These are phyloP conservation scores for Enhydra lutris DNA, from an alignment of 2,113 vertebrate genomes.

Conservation along the genomic window DNA sequence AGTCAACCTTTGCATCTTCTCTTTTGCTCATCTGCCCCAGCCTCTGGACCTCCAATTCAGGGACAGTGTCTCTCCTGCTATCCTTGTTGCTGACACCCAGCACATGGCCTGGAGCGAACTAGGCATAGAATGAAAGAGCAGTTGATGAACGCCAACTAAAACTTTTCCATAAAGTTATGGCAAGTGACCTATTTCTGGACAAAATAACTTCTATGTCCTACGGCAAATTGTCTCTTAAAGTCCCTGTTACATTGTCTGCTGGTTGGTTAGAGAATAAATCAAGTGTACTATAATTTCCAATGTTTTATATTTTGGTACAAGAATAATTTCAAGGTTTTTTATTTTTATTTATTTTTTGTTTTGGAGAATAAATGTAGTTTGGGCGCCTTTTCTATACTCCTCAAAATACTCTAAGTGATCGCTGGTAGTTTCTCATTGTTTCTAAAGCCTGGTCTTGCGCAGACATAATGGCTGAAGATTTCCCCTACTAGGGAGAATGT, in stretches of 20 bases:
- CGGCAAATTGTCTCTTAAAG: neutral
- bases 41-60: neutral
- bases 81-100: neutral
- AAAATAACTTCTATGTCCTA: neutral
- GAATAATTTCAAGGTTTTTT: neutral
- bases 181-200: neutral
- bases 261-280: neutral
- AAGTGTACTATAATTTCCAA: neutral
- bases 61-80: neutral
- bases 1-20: neutral
- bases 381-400: neutral
- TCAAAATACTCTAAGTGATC: neutral
- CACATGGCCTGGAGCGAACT: neutral
- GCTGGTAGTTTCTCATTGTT: neutral
- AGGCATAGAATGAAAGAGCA: neutral
- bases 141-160: neutral
- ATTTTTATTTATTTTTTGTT: neutral
- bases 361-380: constrained; percentile 6
- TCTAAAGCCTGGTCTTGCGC: neutral
- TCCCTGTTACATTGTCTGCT: neutral
- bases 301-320: neutral
- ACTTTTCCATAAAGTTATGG: neutral
- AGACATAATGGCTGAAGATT: neutral
- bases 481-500: neutral
- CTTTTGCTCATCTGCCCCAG: neutral